Evolutionary conservation across 2,888 invertebrate species (phyloP).

Genomic region (Pseudococcus jackbeardsleyi): DNA sequence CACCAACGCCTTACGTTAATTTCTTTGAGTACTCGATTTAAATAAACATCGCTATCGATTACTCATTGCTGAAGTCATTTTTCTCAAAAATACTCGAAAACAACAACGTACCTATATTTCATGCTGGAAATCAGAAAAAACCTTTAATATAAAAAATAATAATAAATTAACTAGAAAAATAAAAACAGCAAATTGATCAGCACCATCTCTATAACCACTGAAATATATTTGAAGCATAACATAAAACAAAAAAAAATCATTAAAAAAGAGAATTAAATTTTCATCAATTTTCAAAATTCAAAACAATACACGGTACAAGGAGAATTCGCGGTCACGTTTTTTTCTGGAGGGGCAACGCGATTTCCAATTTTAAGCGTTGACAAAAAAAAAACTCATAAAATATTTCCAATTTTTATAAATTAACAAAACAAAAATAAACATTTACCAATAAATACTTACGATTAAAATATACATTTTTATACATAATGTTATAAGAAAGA

Average conservation of each 20-base stretch:
- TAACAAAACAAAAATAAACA: constrained; percentile 62
- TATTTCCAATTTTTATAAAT: constrained; percentile 35
- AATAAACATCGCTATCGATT: too few relatives aligned
- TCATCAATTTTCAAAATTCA: neutral
- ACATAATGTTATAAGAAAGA: constrained; percentile 58
- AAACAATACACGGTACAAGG: neutral
- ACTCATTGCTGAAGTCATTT: neutral
- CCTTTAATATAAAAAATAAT: neutral
- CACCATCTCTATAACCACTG: constrained; percentile 42
- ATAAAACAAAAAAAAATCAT: constrained; percentile 21
- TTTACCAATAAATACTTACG: constrained; percentile 61
- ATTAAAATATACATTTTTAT: constrained; percentile 49
- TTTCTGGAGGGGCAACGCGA: neutral
- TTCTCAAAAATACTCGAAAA: neutral
- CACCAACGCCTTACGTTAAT: neutral
- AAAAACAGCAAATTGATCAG: constrained; percentile 49
- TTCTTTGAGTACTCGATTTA: neutral
- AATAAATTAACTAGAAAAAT: constrained; percentile 32
- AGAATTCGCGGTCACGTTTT: constrained; percentile 1
- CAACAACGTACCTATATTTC: neutral
- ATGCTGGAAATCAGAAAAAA: neutral
- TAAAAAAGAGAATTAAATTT: neutral
- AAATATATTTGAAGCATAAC: constrained; percentile 33
- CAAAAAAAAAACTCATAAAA: constrained; percentile 11
- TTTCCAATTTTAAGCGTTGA: constrained; percentile 14